Evolutionary conservation across 1,140 invertebrate genomes (phyloP).

Genomic region (Penaeus japonicus): DNA sequence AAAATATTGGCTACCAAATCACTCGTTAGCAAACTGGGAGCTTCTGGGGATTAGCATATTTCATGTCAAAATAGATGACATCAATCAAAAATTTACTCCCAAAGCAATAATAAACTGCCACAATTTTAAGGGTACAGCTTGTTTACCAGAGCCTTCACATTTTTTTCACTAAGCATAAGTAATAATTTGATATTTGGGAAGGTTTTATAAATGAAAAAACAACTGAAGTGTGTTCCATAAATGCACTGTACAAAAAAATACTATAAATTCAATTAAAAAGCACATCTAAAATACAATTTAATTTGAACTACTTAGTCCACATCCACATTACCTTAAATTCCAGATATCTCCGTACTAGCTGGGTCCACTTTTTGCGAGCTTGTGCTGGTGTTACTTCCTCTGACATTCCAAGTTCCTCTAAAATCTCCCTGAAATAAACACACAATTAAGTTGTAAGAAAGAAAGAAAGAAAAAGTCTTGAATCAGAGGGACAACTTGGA

Average conservation of each 20-base stretch:
- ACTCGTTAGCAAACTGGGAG: no score
- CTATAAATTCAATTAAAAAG: background rate
- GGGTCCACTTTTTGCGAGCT: conserved; percentile 51
- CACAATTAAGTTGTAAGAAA: background rate
- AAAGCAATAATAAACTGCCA: background rate
- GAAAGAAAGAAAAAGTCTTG: background rate
- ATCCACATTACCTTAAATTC: conserved; percentile 42
- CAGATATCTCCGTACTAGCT: conserved; percentile 44
- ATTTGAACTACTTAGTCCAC: background rate
- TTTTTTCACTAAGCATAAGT: no score
- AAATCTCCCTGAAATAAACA: conserved; percentile 37
- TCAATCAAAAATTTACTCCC: no score
- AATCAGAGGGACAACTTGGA: no score
- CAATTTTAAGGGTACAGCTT: background rate
- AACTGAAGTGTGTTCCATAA: no score
- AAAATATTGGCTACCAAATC: no score
- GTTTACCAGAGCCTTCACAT: no score
- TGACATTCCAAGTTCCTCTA: conserved; percentile 47
- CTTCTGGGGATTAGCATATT: no score
- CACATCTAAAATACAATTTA: background rate
- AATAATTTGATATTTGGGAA: no score
- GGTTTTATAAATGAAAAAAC: no score
- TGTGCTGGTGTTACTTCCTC: conserved; percentile 32
- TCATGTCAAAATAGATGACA: no score
- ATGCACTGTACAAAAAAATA: background rate